A percentile compares a stretch with the other conserved stretches of the same genome.
These are phyloP conservation scores for Cynoglossus semilaevis DNA, from an alignment of 2,113 vertebrate genomes.

Conservation along the genomic window DNA sequence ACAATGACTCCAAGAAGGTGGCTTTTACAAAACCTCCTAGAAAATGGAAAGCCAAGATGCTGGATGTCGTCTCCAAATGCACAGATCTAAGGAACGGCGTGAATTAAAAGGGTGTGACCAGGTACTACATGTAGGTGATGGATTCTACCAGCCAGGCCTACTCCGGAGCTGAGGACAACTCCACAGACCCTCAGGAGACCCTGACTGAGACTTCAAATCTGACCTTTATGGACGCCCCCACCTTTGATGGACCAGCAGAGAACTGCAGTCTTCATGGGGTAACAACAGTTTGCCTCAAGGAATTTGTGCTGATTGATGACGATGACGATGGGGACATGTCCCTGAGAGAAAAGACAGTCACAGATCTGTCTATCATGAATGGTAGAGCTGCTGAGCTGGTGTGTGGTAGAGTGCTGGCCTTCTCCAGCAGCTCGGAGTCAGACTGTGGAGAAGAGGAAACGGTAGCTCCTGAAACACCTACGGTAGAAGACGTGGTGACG, in stretches of 20 bases:
- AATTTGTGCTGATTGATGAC: slow-evolving; percentile 90
- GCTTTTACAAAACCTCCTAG: slow-evolving; percentile 36
- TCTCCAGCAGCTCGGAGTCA: slow-evolving; percentile 85
- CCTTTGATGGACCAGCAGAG: slow-evolving; percentile 82
- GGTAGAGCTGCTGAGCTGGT: slow-evolving; percentile 90
- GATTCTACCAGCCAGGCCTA: slow-evolving; percentile 52
- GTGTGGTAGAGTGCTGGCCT: slow-evolving; percentile 83
- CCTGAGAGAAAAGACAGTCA: slow-evolving; percentile 90
- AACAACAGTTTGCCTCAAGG: slow-evolving; percentile 81
- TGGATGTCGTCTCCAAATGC: slow-evolving; percentile 19
- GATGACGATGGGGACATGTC: slow-evolving; percentile 92
- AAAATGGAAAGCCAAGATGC: slow-evolving; percentile 25
- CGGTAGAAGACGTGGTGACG: slow-evolving; percentile 9
- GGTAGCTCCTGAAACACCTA: slow-evolving; percentile 10
- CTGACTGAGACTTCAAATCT: slow-evolving; percentile 80
- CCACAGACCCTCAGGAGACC: slow-evolving; percentile 73
- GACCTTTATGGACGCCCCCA: slow-evolving; percentile 89
- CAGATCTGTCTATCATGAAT: slow-evolving; percentile 84
- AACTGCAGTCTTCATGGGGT: slow-evolving; percentile 81
- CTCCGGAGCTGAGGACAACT: slow-evolving; percentile 59
- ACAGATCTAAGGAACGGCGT: slow-evolving; percentile 16
- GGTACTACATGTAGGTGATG: slow-evolving; percentile 40
- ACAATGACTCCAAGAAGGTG: slow-evolving; percentile 54
- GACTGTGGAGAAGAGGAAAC: slow-evolving; percentile 51
- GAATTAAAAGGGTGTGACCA: slow-evolving; percentile 28